Base-by-base conservation (phyloP, 2,797 vertebrate species). In the Craterocephalus amniculus region DNA sequence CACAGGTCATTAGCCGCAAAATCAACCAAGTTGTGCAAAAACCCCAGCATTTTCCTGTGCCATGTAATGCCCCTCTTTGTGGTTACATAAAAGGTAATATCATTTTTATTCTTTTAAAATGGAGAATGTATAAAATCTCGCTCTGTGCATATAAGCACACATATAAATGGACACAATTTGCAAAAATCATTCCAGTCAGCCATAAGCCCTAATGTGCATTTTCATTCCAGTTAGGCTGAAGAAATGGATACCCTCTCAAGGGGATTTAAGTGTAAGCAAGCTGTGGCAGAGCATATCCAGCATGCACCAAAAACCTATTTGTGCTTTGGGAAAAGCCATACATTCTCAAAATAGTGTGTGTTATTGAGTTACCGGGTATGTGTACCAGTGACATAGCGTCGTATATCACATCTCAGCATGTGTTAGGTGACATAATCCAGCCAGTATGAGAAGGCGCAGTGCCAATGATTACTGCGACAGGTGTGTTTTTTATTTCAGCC, bases 361-460 rank as follows among this genome's bases (percentile, higher is more conserved):
- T 86, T 90, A 94, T 95, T 92, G 88, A 90, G 92, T 94, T 94
- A 93, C 94, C 51, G 76, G 84, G 83, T 84, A 87, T 68, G 76
- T 88, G 67, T 83, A 88, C 80, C 86, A 86, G 77, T 68, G 70
- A 78, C 87, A 87, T 72, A 67, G 79, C 58, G 71, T 87, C 78
- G 66, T 90, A 91, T 93, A 93, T 94, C 91, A 92, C 81, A 77
- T 92, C 90, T 85, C 89, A 76, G 86, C 90, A 92, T 91, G 90
- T 93, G 91, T 79, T 87, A 83, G 84, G 88, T 90, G 88, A 91
- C 90, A 90, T 90, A 92, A 94, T 90, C 87, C 89, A 83, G 79
- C 83, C 79, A 73, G 79, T 81, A 79, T 75, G 87, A 80, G 79
- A 82, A 58, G 63, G 63, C 63, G 54, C 80, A 52, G 72, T n/a